Percentiles rank a stretch among this genome's conserved stretches.
phyloP scores from a whole-genome alignment of 2,797 vertebrate species.

The Momotus momota region DNA sequence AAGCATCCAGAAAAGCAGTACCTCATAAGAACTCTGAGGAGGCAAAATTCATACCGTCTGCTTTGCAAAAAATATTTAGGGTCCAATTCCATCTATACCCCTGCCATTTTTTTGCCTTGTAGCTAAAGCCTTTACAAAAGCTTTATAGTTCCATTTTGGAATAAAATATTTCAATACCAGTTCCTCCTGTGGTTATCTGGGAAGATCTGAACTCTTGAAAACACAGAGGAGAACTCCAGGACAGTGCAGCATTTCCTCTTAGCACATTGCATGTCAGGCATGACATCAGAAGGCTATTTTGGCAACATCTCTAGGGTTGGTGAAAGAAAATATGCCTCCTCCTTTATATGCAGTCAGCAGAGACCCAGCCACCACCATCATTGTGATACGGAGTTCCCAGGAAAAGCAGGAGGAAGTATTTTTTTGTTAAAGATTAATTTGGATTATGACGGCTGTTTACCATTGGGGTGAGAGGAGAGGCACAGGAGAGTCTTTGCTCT shows the following conservation, averaged over 20 bases:
- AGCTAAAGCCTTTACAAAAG: not conserved
- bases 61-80: not conserved
- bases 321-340: not conserved
- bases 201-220: not conserved
- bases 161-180: not conserved
- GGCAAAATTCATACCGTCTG: fast-evolving
- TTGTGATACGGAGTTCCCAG: not conserved
- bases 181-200: not conserved
- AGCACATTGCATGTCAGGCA: not conserved
- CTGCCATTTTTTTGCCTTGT: not conserved
- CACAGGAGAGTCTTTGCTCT: not conserved
- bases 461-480: not conserved
- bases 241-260: not conserved
- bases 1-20: not conserved
- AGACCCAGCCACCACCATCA: not conserved
- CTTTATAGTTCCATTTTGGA: not conserved
- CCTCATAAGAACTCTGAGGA: not conserved
- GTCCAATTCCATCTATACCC: not conserved
- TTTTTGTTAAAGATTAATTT: constrained; percentile 4
- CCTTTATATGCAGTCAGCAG: not conserved
- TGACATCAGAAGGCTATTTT: not conserved
- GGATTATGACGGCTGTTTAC: not conserved
- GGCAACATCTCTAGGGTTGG: not conserved
- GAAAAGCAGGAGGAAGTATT: not conserved
- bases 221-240: not conserved